Base-by-base conservation (phyloP, 2,113 vertebrate genomes). In the Plecotus auritus region DNA sequence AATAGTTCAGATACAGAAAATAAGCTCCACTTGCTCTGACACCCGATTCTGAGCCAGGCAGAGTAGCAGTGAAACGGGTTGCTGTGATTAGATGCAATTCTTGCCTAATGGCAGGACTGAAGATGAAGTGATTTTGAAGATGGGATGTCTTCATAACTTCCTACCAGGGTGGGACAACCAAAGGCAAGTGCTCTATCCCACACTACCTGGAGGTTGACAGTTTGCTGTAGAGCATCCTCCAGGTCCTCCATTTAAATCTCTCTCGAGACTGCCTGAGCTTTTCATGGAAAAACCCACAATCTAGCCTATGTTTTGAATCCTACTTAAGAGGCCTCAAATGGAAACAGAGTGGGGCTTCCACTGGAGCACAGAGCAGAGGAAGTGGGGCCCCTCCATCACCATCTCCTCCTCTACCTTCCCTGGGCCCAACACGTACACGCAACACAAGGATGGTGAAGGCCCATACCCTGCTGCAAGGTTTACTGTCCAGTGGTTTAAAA, bases 1-100 rank as follows among this genome's bases (percentile, higher is more conserved):
- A 91, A 49, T 81, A 83, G 18, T 83, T 89, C 72, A 95, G 49
- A 88, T 87, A 37, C 11, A 86, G 30, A 76, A 69, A 92, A 61
- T 81, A 76, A 92, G 72, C 30, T 66, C 37, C 64, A 45, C 37
- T 87, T 90, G 7, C 56, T n/a, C 80, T 49, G 64, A 74, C 18
- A 6, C 28, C 56, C 6, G 3, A 85, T 28, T 45, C 56, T 92
- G 37, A 87, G 35, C 61, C 37, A 26, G 18, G 16, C 26, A 56
- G 61, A 84, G 20, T 45, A 11, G 73, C 8, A 40, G 6, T 7
- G 3, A 61, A 45, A 30, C 13, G 8, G 16, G 16, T 16, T 9
- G n/a, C 30, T 54, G 30, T 20, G 7, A 74, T 70, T 45, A 49
- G 84, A 70, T 37, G n/a, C 22, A 73, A 18, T 13, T 74, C 22